Evolutionary conservation across 2,888 invertebrate species (phyloP), one percentile per base, ranked within the genome.

Genomic region (Melipona bicolor): DNA sequence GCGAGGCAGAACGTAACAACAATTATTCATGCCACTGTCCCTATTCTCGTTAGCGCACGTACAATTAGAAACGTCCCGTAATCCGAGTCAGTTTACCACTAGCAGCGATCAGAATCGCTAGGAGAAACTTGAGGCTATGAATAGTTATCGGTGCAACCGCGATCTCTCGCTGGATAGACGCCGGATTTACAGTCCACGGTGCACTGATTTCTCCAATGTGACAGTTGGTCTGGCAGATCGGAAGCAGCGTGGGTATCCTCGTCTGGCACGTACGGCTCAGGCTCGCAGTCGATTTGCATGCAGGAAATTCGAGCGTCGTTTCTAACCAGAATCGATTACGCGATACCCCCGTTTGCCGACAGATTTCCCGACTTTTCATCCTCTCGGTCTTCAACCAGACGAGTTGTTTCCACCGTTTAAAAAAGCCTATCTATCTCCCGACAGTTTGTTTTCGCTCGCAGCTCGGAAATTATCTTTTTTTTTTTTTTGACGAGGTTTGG

Each of bases 81-180:
- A 54, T 72, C 15, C 54, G 68, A 70, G 61, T 77, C 79, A 73
- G 76, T 79, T 88, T 77, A 86, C 88, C 85, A 82, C 80, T 9
- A 9, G 86, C 68, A 87, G 90, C 89, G 89, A 91, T 91, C 84
- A 87, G 87, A 81, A 89, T 90, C 89, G 83, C 83, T 81, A 54
- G 68, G 88, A 85, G 90, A 90, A 89, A 83, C 85, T 81, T 6
- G 65, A 72, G 75, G 83, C 85, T 87, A 90, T 90, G 91, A 91
- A 91, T 91, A 89, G 89, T 90, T 90, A 90, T 88, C 81, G 88
- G 74, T 67, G 75, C 71, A 73, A 65, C 73, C 75, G 86, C 56
- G 15, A 81, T 72, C 88, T 74, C 64, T 88, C 88, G 87, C 78
- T 88, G 88, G 87, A 89, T 80, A 86, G 86, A 81, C 83, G 76